Percentiles rank a stretch among this genome's conserved stretches.
These are phyloP conservation scores for Clinocottus analis DNA, from an alignment of 2,113 vertebrate species.

Conservation along the genomic window DNA sequence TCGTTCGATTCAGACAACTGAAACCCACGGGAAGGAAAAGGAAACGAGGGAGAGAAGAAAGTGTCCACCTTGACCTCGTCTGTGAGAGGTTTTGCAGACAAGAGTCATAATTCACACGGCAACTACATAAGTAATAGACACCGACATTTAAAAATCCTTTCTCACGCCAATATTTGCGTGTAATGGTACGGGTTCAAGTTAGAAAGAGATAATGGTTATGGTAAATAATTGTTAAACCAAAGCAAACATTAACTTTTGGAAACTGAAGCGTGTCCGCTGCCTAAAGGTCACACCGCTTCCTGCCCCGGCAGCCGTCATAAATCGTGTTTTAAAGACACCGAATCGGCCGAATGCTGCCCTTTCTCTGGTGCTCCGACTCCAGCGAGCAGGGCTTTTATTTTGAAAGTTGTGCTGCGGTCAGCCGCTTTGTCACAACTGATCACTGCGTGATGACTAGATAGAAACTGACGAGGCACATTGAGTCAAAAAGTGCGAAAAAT, in stretches of 20 bases:
- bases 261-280: background rate
- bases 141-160: background rate
- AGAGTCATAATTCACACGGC: background rate
- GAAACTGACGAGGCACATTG: conserved; percentile 12
- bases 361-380: background rate
- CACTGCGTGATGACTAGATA: background rate
- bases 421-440: background rate
- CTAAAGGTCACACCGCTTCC: background rate
- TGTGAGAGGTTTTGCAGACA: background rate
- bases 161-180: background rate
- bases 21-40: background rate
- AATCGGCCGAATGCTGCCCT: background rate
- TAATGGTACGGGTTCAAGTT: background rate
- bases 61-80: background rate
- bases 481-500: background rate
- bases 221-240: background rate
- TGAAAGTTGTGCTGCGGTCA: background rate
- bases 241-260: background rate
- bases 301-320: background rate
- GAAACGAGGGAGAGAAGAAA: background rate
- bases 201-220: background rate
- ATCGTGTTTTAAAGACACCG: background rate
- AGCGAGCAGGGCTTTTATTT: background rate
- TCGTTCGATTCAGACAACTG: background rate
- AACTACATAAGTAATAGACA: background rate